phyloP scores from a whole-genome alignment of 2,797 vertebrate species.

The Erethizon dorsatum region DNA sequence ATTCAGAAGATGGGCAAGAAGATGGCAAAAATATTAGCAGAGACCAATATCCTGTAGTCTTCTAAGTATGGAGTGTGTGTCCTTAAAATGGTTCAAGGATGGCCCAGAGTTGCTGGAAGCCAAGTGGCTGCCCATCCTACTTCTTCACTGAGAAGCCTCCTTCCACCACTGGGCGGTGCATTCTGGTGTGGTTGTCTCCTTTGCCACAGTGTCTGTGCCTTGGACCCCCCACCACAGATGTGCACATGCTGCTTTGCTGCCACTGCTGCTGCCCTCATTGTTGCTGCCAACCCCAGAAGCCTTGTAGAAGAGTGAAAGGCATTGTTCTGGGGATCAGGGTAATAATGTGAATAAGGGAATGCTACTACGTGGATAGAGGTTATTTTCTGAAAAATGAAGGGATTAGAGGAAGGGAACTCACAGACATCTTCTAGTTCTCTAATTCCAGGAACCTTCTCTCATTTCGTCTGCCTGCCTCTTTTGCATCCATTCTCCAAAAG shows the following conservation, averaged over 20 bases:
- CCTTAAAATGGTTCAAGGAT: neutral
- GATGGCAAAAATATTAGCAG: neutral
- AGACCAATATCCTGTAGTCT: neutral
- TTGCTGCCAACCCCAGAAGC: neutral
- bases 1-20: neutral
- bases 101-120: neutral
- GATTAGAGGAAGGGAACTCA: neutral
- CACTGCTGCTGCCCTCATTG: rapidly evolving
- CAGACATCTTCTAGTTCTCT: neutral
- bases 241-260: rapidly evolving
- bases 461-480: neutral
- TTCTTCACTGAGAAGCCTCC: rapidly evolving
- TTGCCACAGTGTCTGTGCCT: neutral
- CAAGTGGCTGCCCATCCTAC: neutral
- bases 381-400: neutral
- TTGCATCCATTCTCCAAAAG: neutral
- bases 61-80: neutral
- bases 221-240: neutral
- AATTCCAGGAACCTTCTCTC: neutral
- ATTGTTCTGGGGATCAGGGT: neutral
- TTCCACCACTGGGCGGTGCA: rapidly evolving
- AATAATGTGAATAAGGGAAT: rapidly evolving
- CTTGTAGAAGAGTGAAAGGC: neutral
- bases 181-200: neutral
- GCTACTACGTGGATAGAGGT: neutral